These are phyloP conservation scores for Drosophila mulleri DNA, from an alignment of 2,888 invertebrate genomes.

Conservation along the genomic window DNA sequence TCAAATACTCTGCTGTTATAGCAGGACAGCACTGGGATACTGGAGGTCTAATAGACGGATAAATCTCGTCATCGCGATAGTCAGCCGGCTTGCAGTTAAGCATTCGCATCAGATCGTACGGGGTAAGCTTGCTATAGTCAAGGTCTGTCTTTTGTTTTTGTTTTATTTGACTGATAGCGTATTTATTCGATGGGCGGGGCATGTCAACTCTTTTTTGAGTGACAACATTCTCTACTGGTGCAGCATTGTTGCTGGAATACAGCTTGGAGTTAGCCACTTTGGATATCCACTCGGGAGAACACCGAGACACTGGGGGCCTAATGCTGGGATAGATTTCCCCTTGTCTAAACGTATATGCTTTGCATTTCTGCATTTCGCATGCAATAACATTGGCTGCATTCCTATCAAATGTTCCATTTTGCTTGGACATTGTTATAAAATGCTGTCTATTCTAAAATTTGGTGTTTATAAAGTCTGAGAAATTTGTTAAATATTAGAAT, in stretches of 20 bases:
- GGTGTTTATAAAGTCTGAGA: too few relatives aligned
- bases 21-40: constrained; percentile 40
- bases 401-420: neutral
- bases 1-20: constrained; percentile 33
- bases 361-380: constrained; percentile 29
- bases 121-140: constrained; percentile 21
- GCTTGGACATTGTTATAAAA: neutral
- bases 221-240: neutral
- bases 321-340: constrained; percentile 21
- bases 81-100: constrained; percentile 44
- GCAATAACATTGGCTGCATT: neutral
- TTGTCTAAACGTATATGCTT: neutral
- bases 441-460: too few relatives aligned
- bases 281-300: constrained; percentile 4
- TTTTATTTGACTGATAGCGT: neutral
- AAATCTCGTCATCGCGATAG: constrained; percentile 25
- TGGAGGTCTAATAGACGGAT: constrained; percentile 48
- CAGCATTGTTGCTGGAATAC: neutral
- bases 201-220: neutral
- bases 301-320: neutral
- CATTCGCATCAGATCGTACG: constrained; percentile 42
- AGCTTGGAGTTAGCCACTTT: neutral
- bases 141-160: neutral
- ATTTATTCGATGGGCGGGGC: neutral
- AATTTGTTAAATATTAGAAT: neutral